Percentiles rank a stretch among this genome's conserved stretches.
Conservation (phyloP, 2,113 vertebrate species). For the Synchiropus splendidus region DNA sequence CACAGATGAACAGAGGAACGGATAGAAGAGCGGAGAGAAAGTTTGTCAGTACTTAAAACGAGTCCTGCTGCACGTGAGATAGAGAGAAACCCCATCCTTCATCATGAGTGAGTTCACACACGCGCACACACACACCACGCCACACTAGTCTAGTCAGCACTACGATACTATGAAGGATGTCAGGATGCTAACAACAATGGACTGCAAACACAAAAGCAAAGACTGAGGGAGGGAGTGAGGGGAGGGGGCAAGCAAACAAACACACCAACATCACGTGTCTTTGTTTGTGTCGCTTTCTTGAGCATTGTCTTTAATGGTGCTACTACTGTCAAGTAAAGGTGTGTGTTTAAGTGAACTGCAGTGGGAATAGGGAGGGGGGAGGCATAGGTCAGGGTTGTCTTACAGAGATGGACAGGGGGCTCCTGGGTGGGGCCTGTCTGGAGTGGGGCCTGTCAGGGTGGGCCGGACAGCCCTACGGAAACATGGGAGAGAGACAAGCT, state of each 20-base stretch:
- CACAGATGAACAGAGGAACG: conserved; percentile 4
- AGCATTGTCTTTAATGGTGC: conserved; percentile 5
- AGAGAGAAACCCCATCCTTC: conserved; percentile 15
- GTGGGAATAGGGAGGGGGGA: conserved; percentile 1
- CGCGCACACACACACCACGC: too few relatives aligned
- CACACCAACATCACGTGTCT: conserved; percentile 17
- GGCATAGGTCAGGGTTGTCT: conserved; percentile 53
- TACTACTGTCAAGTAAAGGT: neutral
- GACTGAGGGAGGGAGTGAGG: conserved; percentile 15
- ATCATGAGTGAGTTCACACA: conserved; percentile 1
- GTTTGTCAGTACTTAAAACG: neutral
- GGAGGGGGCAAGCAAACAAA: conserved; percentile 20
- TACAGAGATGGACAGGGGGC: conserved; percentile 69
- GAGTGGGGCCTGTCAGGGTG: conserved; percentile 65
- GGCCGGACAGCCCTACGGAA: conserved; percentile 68
- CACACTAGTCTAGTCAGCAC: conserved; percentile 13
- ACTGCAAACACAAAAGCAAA: conserved; percentile 25
- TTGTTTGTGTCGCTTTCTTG: conserved; percentile 1
- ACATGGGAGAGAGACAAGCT: conserved; percentile 59
- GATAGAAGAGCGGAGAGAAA: conserved; percentile 5
- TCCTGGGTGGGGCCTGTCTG: conserved; percentile 68
- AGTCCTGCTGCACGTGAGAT: conserved; percentile 2
- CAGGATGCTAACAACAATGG: conserved; percentile 1
- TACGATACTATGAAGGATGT: too few relatives aligned
- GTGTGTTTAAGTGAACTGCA: neutral